Percentiles rank a stretch among this genome's conserved stretches.
Evolutionary conservation across 1,140 invertebrate species (phyloP).

Genomic region (Oppia nitens): DNA sequence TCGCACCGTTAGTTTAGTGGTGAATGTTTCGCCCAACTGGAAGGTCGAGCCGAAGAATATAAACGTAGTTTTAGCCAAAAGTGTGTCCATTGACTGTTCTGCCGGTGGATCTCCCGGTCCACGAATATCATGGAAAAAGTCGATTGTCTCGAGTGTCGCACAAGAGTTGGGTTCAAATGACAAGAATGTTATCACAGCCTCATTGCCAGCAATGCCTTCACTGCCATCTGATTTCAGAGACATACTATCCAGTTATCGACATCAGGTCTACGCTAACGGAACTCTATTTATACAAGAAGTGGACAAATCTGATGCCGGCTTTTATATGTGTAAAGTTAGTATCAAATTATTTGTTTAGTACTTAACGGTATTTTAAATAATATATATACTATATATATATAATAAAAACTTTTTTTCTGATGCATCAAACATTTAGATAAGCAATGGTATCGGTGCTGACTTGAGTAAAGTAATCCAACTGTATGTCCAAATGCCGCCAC

Average conservation of each 20-base stretch:
- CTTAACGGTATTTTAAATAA: not conserved
- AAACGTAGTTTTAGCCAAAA: conserved; percentile 27
- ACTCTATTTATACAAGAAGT: conserved; percentile 29
- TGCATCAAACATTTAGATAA: conserved; percentile 28
- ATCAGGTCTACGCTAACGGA: conserved; percentile 50
- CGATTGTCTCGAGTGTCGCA: not conserved
- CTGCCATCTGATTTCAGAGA: conserved; percentile 18
- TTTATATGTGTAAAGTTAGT: conserved; percentile 34
- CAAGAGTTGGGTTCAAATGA: not conserved
- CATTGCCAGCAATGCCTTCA: not conserved
- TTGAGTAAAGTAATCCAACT: conserved; percentile 44
- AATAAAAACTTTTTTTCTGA: conserved; percentile 1
- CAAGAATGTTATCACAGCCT: not conserved
- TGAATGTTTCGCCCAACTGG: conserved; percentile 39
- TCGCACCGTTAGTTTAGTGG: conserved; percentile 28
- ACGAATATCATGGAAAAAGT: conserved; percentile 17
- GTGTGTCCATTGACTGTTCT: conserved; percentile 32
- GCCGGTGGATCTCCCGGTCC: conserved; percentile 31
- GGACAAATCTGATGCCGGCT: conserved; percentile 37
- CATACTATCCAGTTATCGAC: conserved; percentile 41
- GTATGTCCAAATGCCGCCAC: conserved; percentile 32
- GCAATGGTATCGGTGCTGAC: conserved; percentile 42
- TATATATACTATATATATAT: too few species aligned
- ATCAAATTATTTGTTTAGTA: not conserved
- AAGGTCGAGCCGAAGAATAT: conserved; percentile 35